phyloP scores from a whole-genome alignment of 2,797 vertebrate species.

The Margarornis squamiger region DNA sequence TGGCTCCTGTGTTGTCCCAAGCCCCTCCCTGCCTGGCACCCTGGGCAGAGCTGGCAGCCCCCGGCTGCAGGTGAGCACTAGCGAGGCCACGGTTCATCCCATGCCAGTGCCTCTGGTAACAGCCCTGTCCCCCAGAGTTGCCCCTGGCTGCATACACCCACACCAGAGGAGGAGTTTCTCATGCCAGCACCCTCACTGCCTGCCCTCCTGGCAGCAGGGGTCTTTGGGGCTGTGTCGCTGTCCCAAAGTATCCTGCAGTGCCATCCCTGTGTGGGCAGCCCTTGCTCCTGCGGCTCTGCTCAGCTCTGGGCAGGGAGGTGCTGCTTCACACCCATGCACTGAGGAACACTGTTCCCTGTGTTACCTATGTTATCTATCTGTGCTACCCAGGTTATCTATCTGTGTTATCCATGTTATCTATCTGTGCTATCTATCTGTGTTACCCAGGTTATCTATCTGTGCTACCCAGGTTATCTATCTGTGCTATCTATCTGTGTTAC shows the following conservation, averaged over 20 bases:
- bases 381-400: too few species aligned
- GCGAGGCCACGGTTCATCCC: fast-evolving
- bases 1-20: not conserved
- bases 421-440: not conserved
- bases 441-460: too few species aligned
- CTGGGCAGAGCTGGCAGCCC: not conserved
- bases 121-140: fast-evolving
- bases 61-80: not conserved
- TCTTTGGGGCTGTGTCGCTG: not conserved
- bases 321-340: fast-evolving
- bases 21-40: not conserved
- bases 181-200: fast-evolving
- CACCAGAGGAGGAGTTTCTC: not conserved
- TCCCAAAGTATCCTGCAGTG: fast-evolving
- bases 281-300: not conserved
- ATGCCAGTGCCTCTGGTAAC: fast-evolving
- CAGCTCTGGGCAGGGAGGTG: not conserved
- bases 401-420: too few species aligned
- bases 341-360: not conserved
- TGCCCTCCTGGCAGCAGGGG: not conserved
- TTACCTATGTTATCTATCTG: not conserved
- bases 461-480: not conserved
- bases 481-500: not conserved
- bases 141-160: not conserved
- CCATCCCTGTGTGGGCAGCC: not conserved